Evolutionary conservation across 2,113 vertebrate genomes (phyloP), one percentile per base, ranked within the genome.

Genomic region (Sinosuthora webbiana): DNA sequence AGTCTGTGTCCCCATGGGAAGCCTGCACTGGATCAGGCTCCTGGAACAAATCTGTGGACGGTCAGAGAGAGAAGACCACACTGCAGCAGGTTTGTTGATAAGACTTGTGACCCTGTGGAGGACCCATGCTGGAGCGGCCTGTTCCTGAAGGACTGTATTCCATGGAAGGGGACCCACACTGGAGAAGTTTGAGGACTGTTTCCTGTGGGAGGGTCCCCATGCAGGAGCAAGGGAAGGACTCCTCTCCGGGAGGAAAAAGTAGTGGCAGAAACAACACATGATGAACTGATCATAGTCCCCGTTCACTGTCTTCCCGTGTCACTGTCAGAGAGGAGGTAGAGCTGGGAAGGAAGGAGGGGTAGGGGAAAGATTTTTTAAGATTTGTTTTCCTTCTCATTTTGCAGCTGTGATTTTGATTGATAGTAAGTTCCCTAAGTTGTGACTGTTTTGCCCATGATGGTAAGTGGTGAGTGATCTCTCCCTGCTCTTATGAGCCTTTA

Each of bases 191-290:
- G 7, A 50, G 10, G 7, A 57, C 31, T 50, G 18, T 37, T 28
- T 81, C 27, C 27, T 57, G 31, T 33, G 31, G 31, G 35, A 65
- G 33, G 8, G 22, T 42, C 4, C 9, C 17, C 18, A 19, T 37
- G 10, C 15, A 13, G 18, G 35, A 50, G 14, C 17, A 56, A 37
- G 8, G 31, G 5, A 35, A 42, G 42, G 3, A 33, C 10, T 57
- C 31, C 9, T 73, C 21, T 56, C 17, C 35, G 42, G 23, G 59
- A 44, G 52, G 18, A 52, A 39, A 24, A 53, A 44, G 31, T 20
- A 35, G 35, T 20, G 15, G 12, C 18, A 39, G 18, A 52, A 89
- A 37, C 2, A 50, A 10, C 1, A 4, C 1, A 0, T 15, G 7
- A 27, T 42, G 11, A 87, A 41, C 21, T 30, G 21, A 27, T 20